Percentiles rank a stretch among this genome's conserved stretches.
Conservation (phyloP, 2,113 vertebrate species). For the Raja brachyura region DNA sequence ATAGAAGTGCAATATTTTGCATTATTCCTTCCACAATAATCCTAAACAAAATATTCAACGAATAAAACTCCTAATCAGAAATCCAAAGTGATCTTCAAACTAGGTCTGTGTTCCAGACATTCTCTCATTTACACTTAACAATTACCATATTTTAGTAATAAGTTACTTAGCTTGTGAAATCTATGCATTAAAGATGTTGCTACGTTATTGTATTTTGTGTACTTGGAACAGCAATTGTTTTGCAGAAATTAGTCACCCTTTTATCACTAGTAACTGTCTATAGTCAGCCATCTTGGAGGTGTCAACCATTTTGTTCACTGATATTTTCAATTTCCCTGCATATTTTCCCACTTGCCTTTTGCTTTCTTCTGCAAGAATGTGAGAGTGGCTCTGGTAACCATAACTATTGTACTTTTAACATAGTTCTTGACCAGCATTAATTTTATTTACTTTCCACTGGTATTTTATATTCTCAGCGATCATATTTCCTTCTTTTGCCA, state of each 20-base stretch:
- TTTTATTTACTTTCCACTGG: not conserved
- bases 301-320: not conserved
- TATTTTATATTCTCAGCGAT: not conserved
- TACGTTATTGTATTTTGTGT: not conserved
- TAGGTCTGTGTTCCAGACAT: not conserved
- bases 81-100: not conserved
- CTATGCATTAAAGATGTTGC: not conserved
- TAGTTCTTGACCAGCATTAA: not conserved
- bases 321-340: not conserved
- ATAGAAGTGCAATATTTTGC: not conserved
- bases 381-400: not conserved
- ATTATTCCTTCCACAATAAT: not conserved
- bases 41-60: not conserved
- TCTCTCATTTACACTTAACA: not conserved
- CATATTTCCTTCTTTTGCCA: not conserved
- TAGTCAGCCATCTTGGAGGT: not conserved
- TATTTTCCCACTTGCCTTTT: not conserved
- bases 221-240: not conserved
- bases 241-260: not conserved
- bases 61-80: not conserved
- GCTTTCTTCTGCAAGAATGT: not conserved
- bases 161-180: not conserved
- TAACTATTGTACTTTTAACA: not conserved
- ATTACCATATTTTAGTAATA: not conserved
- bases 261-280: not conserved